Conservation (phyloP, 2,888 invertebrate genomes). For the Balanococcus diminutus region DNA sequence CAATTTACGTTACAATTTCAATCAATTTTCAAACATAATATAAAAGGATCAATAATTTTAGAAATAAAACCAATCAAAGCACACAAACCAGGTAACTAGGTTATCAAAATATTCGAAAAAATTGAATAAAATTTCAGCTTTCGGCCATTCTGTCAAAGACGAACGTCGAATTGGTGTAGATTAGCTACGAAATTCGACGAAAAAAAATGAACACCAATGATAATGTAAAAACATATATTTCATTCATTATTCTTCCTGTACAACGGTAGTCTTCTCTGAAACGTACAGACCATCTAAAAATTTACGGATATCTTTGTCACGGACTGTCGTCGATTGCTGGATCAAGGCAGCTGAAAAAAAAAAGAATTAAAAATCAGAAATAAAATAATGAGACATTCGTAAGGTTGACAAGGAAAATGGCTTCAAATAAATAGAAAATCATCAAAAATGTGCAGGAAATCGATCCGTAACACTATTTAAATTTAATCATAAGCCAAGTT, state of each 20-base stretch:
- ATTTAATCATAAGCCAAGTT: neutral
- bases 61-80: no score
- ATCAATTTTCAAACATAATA: no score
- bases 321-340: slow-evolving; percentile 98
- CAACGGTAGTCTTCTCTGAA: slow-evolving; percentile 96
- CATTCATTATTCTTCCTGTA: slow-evolving; percentile 71
- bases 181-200: no score
- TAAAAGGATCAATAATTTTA: no score
- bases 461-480: neutral
- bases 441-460: slow-evolving; percentile 26
- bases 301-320: slow-evolving; percentile 99
- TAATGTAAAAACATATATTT: slow-evolving; percentile 51
- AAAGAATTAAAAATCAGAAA: slow-evolving; percentile 39
- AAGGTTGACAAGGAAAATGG: neutral
- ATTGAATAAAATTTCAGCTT: no score
- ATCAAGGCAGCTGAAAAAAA: slow-evolving; percentile 85
- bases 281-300: slow-evolving; percentile 99
- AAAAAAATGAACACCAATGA: neutral
- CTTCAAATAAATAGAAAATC: neutral
- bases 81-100: no score
- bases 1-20: no score
- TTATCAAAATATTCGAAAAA: no score
- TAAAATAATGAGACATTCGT: neutral
- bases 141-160: no score
- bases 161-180: no score